Evolutionary conservation across 2,113 vertebrate genomes (phyloP).

Genomic region (Myrmecophaga tridactyla): DNA sequence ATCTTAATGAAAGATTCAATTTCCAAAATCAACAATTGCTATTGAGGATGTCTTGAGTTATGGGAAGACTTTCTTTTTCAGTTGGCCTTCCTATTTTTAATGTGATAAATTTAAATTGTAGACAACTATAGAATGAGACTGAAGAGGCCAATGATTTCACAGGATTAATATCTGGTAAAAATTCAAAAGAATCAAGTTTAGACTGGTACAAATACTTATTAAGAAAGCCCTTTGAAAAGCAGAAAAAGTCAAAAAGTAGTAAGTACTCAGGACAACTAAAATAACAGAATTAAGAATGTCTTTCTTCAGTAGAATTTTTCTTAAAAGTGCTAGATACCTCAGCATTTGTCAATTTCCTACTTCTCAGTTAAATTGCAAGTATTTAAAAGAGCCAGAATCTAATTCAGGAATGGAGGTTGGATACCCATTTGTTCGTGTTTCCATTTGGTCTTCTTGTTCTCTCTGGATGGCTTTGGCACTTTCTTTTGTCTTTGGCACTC

Average conservation of each 20-base stretch:
- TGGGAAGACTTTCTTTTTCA: not conserved
- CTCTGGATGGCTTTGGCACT: not conserved
- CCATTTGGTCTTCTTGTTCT: not conserved
- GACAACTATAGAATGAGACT: not conserved
- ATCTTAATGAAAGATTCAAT: not conserved
- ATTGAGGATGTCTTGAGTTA: not conserved
- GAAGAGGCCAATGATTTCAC: not conserved
- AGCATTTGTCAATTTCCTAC: not conserved
- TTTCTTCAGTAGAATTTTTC: not conserved
- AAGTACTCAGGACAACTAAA: not conserved
- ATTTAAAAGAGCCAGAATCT: not conserved
- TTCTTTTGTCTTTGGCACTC: not conserved
- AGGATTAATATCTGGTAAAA: not conserved
- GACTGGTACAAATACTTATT: not conserved
- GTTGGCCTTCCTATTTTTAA: not conserved
- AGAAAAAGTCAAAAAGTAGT: not conserved
- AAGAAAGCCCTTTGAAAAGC: not conserved
- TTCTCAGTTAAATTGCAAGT: not conserved
- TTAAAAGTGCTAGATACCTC: not conserved
- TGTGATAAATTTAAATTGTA: not conserved
- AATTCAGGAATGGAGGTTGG: not conserved
- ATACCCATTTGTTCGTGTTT: not conserved
- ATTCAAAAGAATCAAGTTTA: not conserved
- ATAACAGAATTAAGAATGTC: not conserved
- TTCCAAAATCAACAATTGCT: not conserved